A percentile compares a stretch with the other conserved stretches of the same genome.
These are phyloP conservation scores for Darevskia nairensis DNA, from an alignment of 2,797 vertebrate species.

Conservation along the genomic window DNA sequence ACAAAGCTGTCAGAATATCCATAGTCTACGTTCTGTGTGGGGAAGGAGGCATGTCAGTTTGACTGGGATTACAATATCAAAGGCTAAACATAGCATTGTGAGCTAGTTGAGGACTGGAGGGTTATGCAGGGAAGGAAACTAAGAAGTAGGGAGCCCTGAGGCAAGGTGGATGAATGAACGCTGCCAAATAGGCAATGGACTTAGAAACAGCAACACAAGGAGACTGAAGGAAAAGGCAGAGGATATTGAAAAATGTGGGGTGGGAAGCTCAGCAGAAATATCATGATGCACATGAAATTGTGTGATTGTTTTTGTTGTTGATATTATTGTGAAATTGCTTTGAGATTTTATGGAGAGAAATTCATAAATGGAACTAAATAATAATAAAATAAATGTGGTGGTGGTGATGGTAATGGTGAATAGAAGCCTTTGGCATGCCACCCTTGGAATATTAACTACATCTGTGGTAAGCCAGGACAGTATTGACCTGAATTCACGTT, in stretches of 20 bases:
- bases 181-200: neutral
- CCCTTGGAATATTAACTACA: slow-evolving; percentile 35
- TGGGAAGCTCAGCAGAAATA: too few species aligned
- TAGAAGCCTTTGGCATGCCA: neutral
- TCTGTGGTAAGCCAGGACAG: neutral
- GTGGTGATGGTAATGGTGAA: neutral
- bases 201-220: neutral
- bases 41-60: neutral
- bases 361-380: too few species aligned
- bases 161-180: neutral
- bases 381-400: too few species aligned
- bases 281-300: too few species aligned
- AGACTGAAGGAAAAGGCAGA: too few species aligned
- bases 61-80: neutral
- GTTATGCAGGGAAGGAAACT: neutral
- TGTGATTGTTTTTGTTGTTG: too few species aligned
- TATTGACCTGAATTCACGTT: neutral
- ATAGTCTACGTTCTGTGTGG: neutral
- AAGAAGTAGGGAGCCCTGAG: neutral
- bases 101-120: neutral
- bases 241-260: too few species aligned
- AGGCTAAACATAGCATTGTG: neutral
- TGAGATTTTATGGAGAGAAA: too few species aligned
- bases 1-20: neutral
- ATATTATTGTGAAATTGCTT: too few species aligned